Conservation (phyloP, 2,797 vertebrate genomes). For the Erpetoichthys calabaricus region DNA sequence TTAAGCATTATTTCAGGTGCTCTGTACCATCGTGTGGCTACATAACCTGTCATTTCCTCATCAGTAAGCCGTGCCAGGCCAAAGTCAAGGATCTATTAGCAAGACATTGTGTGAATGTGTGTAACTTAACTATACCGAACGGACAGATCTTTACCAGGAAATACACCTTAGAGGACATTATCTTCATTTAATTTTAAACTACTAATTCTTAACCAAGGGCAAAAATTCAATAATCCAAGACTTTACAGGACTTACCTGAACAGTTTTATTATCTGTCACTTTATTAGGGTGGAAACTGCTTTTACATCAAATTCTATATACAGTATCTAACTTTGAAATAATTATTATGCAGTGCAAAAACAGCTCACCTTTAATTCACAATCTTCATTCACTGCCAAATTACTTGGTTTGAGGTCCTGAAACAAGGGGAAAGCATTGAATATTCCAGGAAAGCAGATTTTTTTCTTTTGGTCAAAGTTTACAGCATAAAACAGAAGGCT, state of each 20-base stretch:
- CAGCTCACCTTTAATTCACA: constrained; percentile 85
- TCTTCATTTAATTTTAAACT: background rate
- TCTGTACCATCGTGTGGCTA: constrained; percentile 90
- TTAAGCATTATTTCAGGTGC: constrained; percentile 98
- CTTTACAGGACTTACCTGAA: no score
- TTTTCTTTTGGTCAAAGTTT: no score
- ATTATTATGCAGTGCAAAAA: no score
- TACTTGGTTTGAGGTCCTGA: constrained; percentile 94
- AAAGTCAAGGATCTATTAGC: constrained; percentile 82
- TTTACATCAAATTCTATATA: no score
- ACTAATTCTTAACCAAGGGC: background rate
- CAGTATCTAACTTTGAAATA: no score
- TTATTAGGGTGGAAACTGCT: no score
- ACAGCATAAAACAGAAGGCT: no score
- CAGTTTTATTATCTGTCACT: no score
- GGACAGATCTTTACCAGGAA: no score
- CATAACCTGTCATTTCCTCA: constrained; percentile 95
- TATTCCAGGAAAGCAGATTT: no score
- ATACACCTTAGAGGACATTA: background rate
- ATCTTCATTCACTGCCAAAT: constrained; percentile 95
- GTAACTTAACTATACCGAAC: no score
- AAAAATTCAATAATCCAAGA: background rate
- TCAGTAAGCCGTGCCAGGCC: constrained; percentile 90
- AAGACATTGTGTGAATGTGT: background rate
- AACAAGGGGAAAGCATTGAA: no score